Percentiles rank a stretch among this genome's conserved stretches.
Conservation (phyloP, 2,888 invertebrate species). For the Aporophyla lueneburgensis region DNA sequence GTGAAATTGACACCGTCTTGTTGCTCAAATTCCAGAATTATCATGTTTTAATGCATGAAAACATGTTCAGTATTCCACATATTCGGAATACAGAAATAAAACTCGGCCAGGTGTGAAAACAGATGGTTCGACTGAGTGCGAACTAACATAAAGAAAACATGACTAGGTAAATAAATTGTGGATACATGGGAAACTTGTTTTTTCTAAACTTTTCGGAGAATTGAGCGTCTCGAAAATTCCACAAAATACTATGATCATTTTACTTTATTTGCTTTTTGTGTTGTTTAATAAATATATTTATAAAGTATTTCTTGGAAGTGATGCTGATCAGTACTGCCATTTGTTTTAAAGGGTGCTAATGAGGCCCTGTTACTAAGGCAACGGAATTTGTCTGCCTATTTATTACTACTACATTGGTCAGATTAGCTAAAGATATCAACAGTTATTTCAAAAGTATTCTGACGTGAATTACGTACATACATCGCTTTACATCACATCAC, state of each 20-base stretch:
- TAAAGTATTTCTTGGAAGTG: neutral
- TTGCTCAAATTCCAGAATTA: neutral
- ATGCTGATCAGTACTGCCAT: conserved; percentile 1
- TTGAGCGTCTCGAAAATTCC: neutral
- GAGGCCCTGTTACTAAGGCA: neutral
- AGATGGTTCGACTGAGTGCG: conserved; percentile 26
- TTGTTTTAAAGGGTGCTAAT: neutral
- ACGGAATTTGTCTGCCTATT: neutral
- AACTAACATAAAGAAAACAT: conserved; percentile 5
- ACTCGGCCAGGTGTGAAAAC: conserved; percentile 45
- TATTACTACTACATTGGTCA: neutral
- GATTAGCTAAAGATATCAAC: neutral
- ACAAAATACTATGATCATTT: neutral
- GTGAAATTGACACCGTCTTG: neutral
- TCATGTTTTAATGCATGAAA: conserved; percentile 12
- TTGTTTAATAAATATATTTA: neutral
- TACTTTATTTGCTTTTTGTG: neutral
- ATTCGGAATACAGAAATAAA: conserved; percentile 21
- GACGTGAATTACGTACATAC: neutral
- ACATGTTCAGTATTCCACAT: conserved; percentile 2
- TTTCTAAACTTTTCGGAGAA: neutral
- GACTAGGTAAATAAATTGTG: conserved; percentile 22
- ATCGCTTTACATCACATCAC: neutral
- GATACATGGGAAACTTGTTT: conserved; percentile 11
- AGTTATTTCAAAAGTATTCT: neutral